Evolutionary conservation across 2,113 vertebrate species (phyloP), one percentile per base, ranked within the genome.

Genomic region (Zootoca vivipara): DNA sequence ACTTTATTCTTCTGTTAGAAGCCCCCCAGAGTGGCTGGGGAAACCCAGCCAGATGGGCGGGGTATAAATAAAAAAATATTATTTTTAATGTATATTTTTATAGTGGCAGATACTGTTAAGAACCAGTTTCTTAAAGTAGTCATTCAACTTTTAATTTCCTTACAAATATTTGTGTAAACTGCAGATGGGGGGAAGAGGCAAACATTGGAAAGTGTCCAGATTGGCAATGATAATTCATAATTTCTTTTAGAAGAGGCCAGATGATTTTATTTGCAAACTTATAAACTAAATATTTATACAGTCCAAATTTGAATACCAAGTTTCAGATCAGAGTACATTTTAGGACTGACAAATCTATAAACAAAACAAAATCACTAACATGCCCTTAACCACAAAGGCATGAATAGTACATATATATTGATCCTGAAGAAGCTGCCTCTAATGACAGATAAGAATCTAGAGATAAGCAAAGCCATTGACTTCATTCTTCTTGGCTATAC

Each of bases 191-290:
- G 10, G 24, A 83, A 70, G 24, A 62, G 28, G 30, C 46, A 84
- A 84, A 42, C 18, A 28, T 83, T 42, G 73, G 62, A 78, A 88
- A 70, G 26, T 72, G 26, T 58, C 67, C 62, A 77, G 33, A 78
- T 40, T 84, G 62, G n/a, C 58, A 38, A 84, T 58, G 64, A 72
- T 40, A 26, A 88, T 83, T 77, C 64, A 78, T 78, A n/a, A 72
- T 13, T 33, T 28, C 58, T 28, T 89, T 78, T 78, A 84, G 9
- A 69, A 83, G 30, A 77, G 26, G 42, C 73, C 73, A 88, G 62
- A 67, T 8, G 78, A 52, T 77, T 88, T 84, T 89, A 58, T 88
- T 78, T 89, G 35, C 40, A 52, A 70, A 58, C 52, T 70, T 84
- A 56, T 3, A 79, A 88, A 78, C 15, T 33, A 89, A 84, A 26